These are phyloP conservation scores for Idaea straminata DNA, from an alignment of 2,888 invertebrate species.

Conservation along the genomic window DNA sequence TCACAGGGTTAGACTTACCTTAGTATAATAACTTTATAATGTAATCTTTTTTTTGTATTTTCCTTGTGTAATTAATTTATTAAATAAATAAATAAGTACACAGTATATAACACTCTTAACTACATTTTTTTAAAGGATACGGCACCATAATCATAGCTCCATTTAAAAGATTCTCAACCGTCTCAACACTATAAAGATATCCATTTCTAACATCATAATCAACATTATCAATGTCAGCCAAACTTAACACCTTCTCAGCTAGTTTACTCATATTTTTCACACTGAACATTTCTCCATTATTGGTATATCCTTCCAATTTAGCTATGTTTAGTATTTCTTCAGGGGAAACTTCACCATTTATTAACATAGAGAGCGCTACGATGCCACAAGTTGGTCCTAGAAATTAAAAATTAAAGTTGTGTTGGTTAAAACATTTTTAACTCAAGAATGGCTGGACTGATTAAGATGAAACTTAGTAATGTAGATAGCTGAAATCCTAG, in stretches of 20 bases:
- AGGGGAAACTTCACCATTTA: conserved; percentile 79
- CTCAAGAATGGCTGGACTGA: too few species aligned
- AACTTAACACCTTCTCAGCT: conserved; percentile 76
- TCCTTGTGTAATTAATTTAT: too few species aligned
- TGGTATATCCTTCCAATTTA: conserved; percentile 83
- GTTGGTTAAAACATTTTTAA: too few species aligned
- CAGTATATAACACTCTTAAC: background rate
- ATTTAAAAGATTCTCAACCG: conserved; percentile 75
- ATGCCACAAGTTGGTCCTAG: conserved; percentile 90
- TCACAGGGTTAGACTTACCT: too few species aligned
- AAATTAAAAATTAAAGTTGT: too few species aligned
- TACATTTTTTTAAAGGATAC: conserved; percentile 74
- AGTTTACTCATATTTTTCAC: conserved; percentile 84
- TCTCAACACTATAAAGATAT: conserved; percentile 69
- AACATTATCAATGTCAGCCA: conserved; percentile 59
- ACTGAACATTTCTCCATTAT: conserved; percentile 94
- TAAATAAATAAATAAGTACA: too few species aligned
- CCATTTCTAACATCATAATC: conserved; percentile 60
- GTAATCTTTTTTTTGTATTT: too few species aligned
- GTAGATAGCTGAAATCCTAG: too few species aligned
- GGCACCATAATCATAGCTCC: conserved; percentile 82
- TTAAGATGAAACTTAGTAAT: too few species aligned
- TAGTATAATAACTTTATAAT: too few species aligned
- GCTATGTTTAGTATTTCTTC: conserved; percentile 82
- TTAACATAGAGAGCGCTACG: conserved; percentile 91